Base-by-base conservation (phyloP, 1,140 invertebrate species). In the Ceratina australensis region DNA sequence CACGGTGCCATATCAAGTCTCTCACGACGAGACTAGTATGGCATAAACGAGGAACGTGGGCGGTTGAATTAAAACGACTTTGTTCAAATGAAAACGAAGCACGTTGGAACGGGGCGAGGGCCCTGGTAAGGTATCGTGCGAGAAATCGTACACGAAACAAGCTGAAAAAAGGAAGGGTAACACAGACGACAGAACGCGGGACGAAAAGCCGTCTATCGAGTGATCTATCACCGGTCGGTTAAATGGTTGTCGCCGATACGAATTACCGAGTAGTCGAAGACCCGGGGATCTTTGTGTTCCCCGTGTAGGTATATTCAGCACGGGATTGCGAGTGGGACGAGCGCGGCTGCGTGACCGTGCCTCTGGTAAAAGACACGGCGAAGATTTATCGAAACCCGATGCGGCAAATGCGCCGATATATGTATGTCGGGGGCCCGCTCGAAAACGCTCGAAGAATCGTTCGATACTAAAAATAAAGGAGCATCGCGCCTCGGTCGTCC, bases 331-430 rank as follows among this genome's bases (percentile, higher is more conserved):
- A 82, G 76, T 64, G 28, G 68, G 77, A 80, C 81, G 81, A 52
- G 57, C 52, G 69, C 57, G n/a, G 56, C 74, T 82, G 82, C 78
- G 82, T 83, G 82, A 84, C 69, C 82, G 78, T 69, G 68, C 73
- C 78, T 75, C 72, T 47, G 78, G 67, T 80, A 77, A 80, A 63
- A 83, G 81, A 84, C 78, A 72, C 72, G 64, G 56, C 18, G 7
- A 63, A 84, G 80, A 85, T 85, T 85, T 85, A 85, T 85, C 83
- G 84, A 84, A 85, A 85, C 68, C 68, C 79, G 72, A 85, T 81
- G 82, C 82, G 66, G 75, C 60, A 60, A 81, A 85, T 65, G 78
- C 67, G 82, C 57, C 72, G 73, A 79, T 76, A 82, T 85, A 80
- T 77, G 73, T 81, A 73, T 80, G 78, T 84, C 78, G 49, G 52